phyloP scores from a whole-genome alignment of 2,888 invertebrate species.

The Drosophila yooni region DNA sequence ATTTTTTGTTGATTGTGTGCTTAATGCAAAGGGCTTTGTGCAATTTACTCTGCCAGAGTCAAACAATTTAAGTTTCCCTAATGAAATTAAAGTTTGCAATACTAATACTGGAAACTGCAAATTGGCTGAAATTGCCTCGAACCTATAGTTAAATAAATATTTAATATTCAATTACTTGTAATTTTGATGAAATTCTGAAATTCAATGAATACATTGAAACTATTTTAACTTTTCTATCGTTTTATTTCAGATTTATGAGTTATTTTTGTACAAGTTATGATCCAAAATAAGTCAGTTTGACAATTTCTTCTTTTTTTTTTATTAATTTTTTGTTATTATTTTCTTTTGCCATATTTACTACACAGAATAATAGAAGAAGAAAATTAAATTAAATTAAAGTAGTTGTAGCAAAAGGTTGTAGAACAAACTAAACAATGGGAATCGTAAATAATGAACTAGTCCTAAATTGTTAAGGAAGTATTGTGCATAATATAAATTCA shows the following conservation, averaged over 20 bases:
- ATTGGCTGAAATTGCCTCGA: neutral
- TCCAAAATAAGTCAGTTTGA: neutral
- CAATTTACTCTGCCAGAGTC: constrained; percentile 66
- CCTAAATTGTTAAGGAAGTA: neutral
- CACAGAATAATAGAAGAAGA: neutral
- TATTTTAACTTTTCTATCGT: neutral
- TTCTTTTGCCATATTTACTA: neutral
- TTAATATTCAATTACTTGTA: neutral
- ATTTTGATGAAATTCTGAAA: neutral
- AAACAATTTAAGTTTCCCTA: constrained; percentile 29
- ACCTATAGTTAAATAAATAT: neutral
- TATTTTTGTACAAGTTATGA: neutral
- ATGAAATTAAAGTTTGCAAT: constrained; percentile 39
- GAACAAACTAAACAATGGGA: neutral
- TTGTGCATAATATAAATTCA: neutral
- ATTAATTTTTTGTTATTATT: neutral
- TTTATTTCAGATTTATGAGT: neutral
- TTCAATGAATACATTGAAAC: neutral
- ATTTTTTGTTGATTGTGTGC: constrained; percentile 39
- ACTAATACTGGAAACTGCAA: constrained; percentile 7
- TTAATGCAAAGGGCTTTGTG: constrained; percentile 67
- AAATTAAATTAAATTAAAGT: neutral
- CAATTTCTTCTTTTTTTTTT: neutral
- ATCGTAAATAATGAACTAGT: neutral
- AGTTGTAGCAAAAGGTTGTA: neutral